These are phyloP conservation scores for Melitaea athalia DNA, from an alignment of 2,888 invertebrate genomes.

Conservation along the genomic window DNA sequence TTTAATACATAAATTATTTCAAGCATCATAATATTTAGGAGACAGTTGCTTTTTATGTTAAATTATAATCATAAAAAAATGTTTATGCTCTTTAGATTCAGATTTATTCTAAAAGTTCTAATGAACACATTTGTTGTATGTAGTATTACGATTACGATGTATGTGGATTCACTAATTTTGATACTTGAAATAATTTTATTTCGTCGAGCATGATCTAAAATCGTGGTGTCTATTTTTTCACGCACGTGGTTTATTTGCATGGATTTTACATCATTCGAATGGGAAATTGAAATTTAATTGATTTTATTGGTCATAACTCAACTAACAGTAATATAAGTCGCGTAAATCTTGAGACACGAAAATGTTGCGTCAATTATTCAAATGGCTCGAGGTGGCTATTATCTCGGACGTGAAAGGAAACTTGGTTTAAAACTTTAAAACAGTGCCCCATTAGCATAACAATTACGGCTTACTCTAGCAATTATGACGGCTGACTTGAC, in stretches of 20 bases:
- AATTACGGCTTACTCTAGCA: constrained; percentile 30
- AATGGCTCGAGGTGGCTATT: constrained; percentile 29
- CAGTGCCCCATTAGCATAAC: constrained; percentile 34
- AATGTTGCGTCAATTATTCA: constrained; percentile 28
- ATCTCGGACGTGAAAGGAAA: constrained; percentile 38
- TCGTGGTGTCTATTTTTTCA: not conserved
- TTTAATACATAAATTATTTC: constrained; percentile 8
- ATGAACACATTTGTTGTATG: too few species aligned
- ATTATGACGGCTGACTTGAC: constrained; percentile 27
- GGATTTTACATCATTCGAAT: constrained; percentile 9
- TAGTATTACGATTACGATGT: too few species aligned
- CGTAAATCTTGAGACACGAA: constrained; percentile 24
- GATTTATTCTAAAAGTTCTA: too few species aligned
- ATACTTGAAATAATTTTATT: constrained; percentile 5
- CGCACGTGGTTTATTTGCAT: constrained; percentile 13
- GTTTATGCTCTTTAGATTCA: too few species aligned
- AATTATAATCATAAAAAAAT: not conserved
- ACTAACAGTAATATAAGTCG: constrained; percentile 18
- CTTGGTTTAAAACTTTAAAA: constrained; percentile 29
- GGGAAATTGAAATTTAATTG: constrained; percentile 3
- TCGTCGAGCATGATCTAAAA: constrained; percentile 4
- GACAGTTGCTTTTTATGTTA: not conserved
- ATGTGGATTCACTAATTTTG: not conserved
- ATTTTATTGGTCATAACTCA: constrained; percentile 12
- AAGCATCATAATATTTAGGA: constrained; percentile 2